Percentiles rank a stretch among this genome's conserved stretches.
These are phyloP conservation scores for Hypocryptadius cinnamomeus DNA, from an alignment of 2,113 vertebrate genomes.

Conservation along the genomic window DNA sequence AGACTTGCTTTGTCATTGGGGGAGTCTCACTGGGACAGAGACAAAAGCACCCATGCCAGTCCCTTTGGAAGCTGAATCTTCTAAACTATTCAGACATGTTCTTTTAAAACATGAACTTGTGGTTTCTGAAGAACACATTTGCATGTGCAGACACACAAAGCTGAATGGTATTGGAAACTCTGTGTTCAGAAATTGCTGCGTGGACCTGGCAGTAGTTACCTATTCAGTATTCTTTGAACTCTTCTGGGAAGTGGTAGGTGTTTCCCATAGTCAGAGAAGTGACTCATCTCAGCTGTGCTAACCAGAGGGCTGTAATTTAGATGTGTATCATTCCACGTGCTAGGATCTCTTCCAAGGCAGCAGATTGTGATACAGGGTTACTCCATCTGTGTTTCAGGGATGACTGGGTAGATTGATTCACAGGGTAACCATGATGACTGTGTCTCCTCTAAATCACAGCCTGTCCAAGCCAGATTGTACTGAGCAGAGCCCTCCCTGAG, in stretches of 20 bases:
- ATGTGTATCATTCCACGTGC: not conserved
- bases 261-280: not conserved
- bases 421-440: not conserved
- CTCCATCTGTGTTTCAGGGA: conserved; percentile 5
- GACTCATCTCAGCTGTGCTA: conserved; percentile 18
- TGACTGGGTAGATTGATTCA: not conserved
- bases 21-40: not conserved
- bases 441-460: not conserved
- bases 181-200: not conserved
- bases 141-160: not conserved
- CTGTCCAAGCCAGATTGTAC: not conserved
- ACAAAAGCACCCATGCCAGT: not conserved
- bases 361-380: not conserved
- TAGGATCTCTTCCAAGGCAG: conserved; percentile 14
- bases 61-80: not conserved
- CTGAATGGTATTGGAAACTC: not conserved
- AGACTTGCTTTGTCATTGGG: not conserved
- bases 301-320: not conserved
- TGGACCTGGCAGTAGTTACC: not conserved
- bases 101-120: not conserved
- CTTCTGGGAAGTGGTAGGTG: not conserved
- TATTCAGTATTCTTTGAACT: not conserved
- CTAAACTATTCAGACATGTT: not conserved
- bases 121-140: not conserved
- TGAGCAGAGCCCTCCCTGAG: not conserved